Conservation (phyloP, 2,888 invertebrate species). For the Monopis laevigella region DNA sequence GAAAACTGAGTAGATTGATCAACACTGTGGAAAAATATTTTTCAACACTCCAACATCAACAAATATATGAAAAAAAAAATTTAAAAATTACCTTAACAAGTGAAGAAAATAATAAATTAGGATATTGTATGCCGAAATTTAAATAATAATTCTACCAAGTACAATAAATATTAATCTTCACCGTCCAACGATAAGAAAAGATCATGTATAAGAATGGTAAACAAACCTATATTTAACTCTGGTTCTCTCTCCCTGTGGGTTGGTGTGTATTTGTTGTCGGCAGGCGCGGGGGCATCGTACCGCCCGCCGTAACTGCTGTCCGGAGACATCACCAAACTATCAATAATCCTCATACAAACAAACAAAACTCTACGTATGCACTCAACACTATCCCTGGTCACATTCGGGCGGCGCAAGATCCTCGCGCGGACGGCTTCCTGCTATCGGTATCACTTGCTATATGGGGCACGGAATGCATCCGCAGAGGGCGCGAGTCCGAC, state of each 20-base stretch:
- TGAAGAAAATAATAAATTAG: too few relatives aligned
- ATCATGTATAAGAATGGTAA: too few relatives aligned
- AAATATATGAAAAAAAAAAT: too few relatives aligned
- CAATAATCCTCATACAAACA: slow-evolving; percentile 27
- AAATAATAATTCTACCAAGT: too few relatives aligned
- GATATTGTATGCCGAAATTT: too few relatives aligned
- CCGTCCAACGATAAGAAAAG: too few relatives aligned
- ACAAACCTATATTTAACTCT: slow-evolving; percentile 76
- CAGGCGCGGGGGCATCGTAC: slow-evolving; percentile 63
- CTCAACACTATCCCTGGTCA: slow-evolving; percentile 37
- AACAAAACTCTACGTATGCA: slow-evolving; percentile 54
- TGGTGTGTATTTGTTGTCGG: slow-evolving; percentile 25
- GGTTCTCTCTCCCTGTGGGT: slow-evolving; percentile 69
- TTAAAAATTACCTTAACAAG: too few relatives aligned
- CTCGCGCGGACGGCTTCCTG: slow-evolving; percentile 32
- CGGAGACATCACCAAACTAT: slow-evolving; percentile 70
- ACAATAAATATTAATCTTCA: too few relatives aligned
- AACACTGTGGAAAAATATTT: too few relatives aligned
- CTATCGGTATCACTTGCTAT: slow-evolving; percentile 35
- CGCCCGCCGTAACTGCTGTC: slow-evolving; percentile 71
- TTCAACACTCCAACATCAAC: too few relatives aligned
- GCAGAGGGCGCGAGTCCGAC: slow-evolving; percentile 38
- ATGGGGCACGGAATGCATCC: slow-evolving; percentile 49
- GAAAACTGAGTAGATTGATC: too few relatives aligned
- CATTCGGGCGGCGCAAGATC: slow-evolving; percentile 23